Base-by-base conservation (phyloP, 64 coral and sea anemone species). In the Dendronephthya gigantea region DNA sequence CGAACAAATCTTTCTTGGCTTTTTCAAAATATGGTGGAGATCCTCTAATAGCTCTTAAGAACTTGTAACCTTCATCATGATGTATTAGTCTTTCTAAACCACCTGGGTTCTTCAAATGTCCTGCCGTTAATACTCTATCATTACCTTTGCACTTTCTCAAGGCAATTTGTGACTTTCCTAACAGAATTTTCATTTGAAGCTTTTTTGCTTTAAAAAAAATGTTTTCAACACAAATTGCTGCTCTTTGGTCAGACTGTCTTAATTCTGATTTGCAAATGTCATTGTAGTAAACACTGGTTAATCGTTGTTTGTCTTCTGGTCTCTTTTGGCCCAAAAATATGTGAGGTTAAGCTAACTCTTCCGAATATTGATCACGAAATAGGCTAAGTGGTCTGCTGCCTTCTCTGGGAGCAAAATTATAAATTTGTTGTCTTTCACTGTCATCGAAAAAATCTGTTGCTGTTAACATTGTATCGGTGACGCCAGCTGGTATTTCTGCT, bases 211-310 rank as follows among this genome's bases (percentile, higher is more conserved):
- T 58, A 10, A 58, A 76, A 76, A 76, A 76, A 76, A 76, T 76
- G 25, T 76, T 76, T 76, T 76, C 69, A 2, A 76, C 17, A 16
- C 69, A 76, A 12, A 76, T 76, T 35, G 69, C 69, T 11, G 31
- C 69, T 34, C 69, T 28, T 32, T 30, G 6, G 69, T 76, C 69
- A 2, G 25, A 13, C 31, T 29, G 6, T 29, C 69, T 76, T 34
- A 76, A 76, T 38, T 76, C 69, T 33, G 69, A 76, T 76, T 76
- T 76, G 35, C 69, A 76, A 14, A 76, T 76, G 10, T 76, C 69
- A 76, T 30, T 76, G 35, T 76, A 76, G 35, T 76, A 31, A 35
- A 76, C 69, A 31, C 31, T 76, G 3, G 35, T 37, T 5, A 76
- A 16, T 28, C 69, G 28, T 16, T 76, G 2, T 27, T 28, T 76